These are phyloP conservation scores for Ataeniobius toweri DNA, from an alignment of 2,797 vertebrate genomes.

Conservation along the genomic window DNA sequence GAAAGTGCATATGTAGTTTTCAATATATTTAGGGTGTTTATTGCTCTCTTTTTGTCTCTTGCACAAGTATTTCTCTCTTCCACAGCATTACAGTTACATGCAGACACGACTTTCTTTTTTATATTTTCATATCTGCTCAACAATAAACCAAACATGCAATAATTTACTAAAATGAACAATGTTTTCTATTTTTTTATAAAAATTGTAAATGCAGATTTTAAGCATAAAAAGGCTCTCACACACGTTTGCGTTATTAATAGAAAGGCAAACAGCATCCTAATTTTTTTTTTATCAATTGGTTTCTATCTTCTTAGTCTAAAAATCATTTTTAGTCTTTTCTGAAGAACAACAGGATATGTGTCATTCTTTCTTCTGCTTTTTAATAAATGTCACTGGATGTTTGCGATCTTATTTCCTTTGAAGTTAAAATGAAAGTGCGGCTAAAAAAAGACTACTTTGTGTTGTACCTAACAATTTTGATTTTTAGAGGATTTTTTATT, in stretches of 20 bases:
- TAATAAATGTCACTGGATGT: not conserved
- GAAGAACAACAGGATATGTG: not conserved
- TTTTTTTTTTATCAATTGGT: too few relatives aligned
- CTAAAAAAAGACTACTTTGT: not conserved
- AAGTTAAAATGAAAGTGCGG: not conserved
- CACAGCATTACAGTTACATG: not conserved
- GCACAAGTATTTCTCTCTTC: not conserved
- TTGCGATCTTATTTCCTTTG: not conserved
- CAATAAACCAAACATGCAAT: too few relatives aligned
- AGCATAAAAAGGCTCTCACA: too few relatives aligned
- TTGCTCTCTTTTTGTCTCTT: too few relatives aligned
- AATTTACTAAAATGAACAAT: too few relatives aligned
- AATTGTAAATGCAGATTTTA: too few relatives aligned
- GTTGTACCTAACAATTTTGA: not conserved
- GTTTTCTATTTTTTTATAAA: too few relatives aligned
- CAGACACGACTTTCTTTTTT: not conserved
- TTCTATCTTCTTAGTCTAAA: too few relatives aligned
- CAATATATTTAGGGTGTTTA: not conserved
- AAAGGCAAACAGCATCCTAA: too few relatives aligned
- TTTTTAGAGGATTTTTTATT: not conserved
- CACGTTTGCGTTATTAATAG: too few relatives aligned
- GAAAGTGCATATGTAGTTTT: not conserved
- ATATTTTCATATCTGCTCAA: too few relatives aligned
- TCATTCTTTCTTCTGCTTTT: not conserved
- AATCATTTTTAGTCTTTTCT: too few relatives aligned